These are phyloP conservation scores for Laticauda colubrina DNA, from an alignment of 2,113 vertebrate species.

Conservation along the genomic window DNA sequence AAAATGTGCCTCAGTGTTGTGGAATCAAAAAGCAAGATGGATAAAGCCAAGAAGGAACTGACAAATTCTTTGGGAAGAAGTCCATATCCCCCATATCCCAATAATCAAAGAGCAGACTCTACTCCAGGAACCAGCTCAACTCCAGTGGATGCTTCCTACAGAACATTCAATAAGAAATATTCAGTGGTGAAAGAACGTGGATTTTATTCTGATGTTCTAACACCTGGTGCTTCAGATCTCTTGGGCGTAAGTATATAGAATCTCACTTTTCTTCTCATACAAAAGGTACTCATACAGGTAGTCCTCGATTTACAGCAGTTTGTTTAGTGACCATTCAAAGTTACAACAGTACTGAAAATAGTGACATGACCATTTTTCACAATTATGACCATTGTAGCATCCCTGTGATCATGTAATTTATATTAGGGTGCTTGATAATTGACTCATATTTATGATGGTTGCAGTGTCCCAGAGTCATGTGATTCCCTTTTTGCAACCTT, in stretches of 20 bases:
- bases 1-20: constrained; percentile 5
- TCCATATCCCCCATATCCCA: background rate
- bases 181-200: constrained; percentile 60
- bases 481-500: too few relatives aligned
- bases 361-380: too few relatives aligned
- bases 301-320: too few relatives aligned
- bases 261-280: background rate
- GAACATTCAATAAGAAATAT: constrained; percentile 44
- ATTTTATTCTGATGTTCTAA: constrained; percentile 70
- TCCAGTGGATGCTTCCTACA: background rate
- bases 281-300: background rate
- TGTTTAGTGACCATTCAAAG: too few relatives aligned
- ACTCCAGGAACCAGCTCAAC: constrained; percentile 22
- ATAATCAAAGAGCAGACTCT: background rate
- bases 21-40: constrained; percentile 45
- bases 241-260: constrained; percentile 66
- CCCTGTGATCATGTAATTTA: too few relatives aligned
- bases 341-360: too few relatives aligned
- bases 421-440: too few relatives aligned
- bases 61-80: constrained; percentile 17
- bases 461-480: too few relatives aligned
- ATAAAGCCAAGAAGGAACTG: constrained; percentile 47
- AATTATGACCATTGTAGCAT: too few relatives aligned
- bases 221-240: constrained; percentile 53
- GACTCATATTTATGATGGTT: too few relatives aligned